Evolutionary conservation across 1,140 invertebrate genomes (phyloP), one percentile per base, ranked within the genome.

Genomic region (Cepaea nemoralis): DNA sequence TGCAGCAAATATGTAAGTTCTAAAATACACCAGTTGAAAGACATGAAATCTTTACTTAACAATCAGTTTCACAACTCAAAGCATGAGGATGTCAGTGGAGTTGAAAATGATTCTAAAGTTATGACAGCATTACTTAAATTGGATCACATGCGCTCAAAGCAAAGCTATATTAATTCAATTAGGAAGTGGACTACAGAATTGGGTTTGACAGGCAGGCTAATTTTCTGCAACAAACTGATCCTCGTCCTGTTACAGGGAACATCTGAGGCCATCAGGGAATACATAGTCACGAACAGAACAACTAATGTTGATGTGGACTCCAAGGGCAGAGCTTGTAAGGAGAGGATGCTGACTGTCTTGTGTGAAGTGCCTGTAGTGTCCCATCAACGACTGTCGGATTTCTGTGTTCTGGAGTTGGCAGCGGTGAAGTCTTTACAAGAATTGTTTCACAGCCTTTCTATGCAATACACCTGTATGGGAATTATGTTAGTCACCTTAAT

Each of bases 81-180:
- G 27, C n/a, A 8, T 63, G 8, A 63, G 59, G 33, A 27, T 31
- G 5, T 27, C 6, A 16, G 16, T 10, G 33, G 16, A 31, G 27
- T 2, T 63, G 59, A 31, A 50, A 63, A 31, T 37, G 19, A 24
- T 35, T 12, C 48, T 31, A 2, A 70, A 39, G n/a, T 50, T 82
- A 35, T 74, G 50, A 82, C 74, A 14, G 40, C 66, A 22, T 22
- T 87, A 37, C 33, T 87, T 50, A 80, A 82, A 14, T 24, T 87
- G 37, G 86, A 87, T 75, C 86, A 87, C 63, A 87, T 87, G 86
- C 40, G 85, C 27, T 74, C 85, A 16, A 84, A 83, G 74, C 74
- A 75, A 6, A 80, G 76, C 50, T 87, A 87, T 37, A 27, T 84
- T 10, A 87, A 87, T 59, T 55, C 80, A 16, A 85, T 87, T n/a